Evolutionary conservation across 1,140 invertebrate genomes (phyloP).

Genomic region (Pachyrhynchus sulphureomaculatus): DNA sequence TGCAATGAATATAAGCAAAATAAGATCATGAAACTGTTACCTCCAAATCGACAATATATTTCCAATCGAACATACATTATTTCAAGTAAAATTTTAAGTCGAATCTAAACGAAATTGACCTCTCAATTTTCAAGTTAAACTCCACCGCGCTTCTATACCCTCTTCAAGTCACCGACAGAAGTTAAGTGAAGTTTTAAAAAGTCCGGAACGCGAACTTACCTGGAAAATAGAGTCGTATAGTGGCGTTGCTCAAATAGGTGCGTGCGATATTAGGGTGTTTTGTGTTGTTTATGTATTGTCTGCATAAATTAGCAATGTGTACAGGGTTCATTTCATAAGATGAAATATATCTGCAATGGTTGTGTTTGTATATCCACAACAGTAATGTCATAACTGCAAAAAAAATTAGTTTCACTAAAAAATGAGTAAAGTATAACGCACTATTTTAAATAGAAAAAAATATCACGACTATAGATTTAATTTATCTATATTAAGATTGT

Average conservation of each 20-base stretch:
- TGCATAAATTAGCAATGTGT: no score
- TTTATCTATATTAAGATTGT: no score
- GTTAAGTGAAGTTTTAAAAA: slow-evolving; percentile 31
- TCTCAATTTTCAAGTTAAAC: slow-evolving; percentile 22
- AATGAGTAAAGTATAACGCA: no score
- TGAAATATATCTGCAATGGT: no score
- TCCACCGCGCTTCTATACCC: slow-evolving; percentile 20
- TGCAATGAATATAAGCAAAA: background rate
- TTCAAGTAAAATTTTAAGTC: slow-evolving; percentile 25
- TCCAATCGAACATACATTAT: slow-evolving; percentile 19
- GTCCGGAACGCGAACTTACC: slow-evolving; percentile 21
- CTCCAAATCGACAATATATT: slow-evolving; percentile 20
- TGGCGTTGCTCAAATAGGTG: background rate
- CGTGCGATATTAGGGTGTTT: no score
- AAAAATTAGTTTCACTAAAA: no score
- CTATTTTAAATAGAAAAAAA: no score
- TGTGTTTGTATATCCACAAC: no score
- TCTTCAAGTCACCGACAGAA: slow-evolving; percentile 29
- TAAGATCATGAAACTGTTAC: slow-evolving; percentile 11
- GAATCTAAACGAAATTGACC: slow-evolving; percentile 28
- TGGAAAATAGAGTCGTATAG: slow-evolving; percentile 17
- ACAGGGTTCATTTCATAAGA: no score
- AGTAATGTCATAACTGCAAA: no score
- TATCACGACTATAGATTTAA: no score
- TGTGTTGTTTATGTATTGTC: no score